Conservation (phyloP, 2,797 vertebrate species). For the Rhinatrema bivittatum region DNA sequence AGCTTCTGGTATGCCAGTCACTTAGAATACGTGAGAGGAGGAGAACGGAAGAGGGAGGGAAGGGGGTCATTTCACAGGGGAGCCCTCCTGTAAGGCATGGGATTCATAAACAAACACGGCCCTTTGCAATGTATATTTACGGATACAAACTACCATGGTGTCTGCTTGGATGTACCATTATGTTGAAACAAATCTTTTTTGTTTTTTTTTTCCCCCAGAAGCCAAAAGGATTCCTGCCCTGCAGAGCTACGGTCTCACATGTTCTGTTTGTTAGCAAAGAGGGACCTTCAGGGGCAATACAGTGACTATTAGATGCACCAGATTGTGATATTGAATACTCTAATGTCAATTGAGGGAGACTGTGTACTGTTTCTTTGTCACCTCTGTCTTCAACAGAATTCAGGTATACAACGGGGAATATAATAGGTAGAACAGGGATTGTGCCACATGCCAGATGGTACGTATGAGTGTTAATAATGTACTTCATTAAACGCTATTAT, state of each 20-base stretch:
- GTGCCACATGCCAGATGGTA: conserved; percentile 12
- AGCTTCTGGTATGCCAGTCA: too few relatives aligned
- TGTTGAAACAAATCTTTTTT: conserved; percentile 5
- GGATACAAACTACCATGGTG: conserved; percentile 42
- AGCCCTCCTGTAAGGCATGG: too few relatives aligned
- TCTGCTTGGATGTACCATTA: conserved; percentile 33
- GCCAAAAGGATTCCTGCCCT: conserved; percentile 8
- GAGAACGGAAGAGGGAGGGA: too few relatives aligned
- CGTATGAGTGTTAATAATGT: conserved; percentile 8
- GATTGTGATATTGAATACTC: not conserved
- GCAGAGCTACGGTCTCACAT: conserved; percentile 11
- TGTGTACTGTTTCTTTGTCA: not conserved
- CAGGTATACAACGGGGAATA: not conserved
- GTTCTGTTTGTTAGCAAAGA: conserved; percentile 6
- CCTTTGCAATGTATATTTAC: conserved; percentile 31
- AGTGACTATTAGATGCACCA: conserved; percentile 1
- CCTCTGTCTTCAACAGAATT: not conserved
- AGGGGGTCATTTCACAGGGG: too few relatives aligned
- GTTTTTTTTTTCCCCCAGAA: too few relatives aligned
- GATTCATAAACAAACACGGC: too few relatives aligned
- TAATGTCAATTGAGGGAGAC: not conserved
- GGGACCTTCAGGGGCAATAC: conserved; percentile 1
- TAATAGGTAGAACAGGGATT: conserved; percentile 5
- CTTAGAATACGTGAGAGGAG: too few relatives aligned
- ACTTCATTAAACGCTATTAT: conserved; percentile 30